phyloP scores from a whole-genome alignment of 2,797 vertebrate genomes.

The Pangasius krempfi region DNA sequence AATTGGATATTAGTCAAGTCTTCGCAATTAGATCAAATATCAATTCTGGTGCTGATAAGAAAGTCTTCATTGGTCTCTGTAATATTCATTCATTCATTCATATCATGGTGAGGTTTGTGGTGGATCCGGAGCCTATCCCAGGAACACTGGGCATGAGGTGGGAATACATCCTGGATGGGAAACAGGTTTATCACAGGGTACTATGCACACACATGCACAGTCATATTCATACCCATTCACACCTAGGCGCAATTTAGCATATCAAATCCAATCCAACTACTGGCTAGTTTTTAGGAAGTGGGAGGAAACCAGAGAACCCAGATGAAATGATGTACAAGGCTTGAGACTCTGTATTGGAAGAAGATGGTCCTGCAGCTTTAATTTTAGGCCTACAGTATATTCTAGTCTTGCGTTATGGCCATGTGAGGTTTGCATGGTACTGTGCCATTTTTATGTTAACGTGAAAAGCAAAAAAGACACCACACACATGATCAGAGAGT shows the following conservation, averaged over 20 bases:
- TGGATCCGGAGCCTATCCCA: neutral
- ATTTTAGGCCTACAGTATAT: neutral
- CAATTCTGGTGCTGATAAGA: neutral
- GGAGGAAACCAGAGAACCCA: neutral
- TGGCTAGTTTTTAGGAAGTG: neutral
- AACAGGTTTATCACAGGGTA: neutral
- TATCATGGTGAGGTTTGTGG: neutral
- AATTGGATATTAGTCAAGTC: neutral
- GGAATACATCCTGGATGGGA: neutral
- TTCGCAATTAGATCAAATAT: neutral
- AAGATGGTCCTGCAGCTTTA: neutral
- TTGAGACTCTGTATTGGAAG: neutral
- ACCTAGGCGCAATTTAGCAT: neutral
- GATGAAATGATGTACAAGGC: neutral
- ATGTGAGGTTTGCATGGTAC: neutral
- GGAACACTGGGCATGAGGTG: neutral
- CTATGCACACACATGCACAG: neutral
- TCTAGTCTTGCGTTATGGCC: neutral
- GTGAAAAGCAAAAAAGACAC: neutral
- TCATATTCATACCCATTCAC: neutral
- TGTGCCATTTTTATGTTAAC: neutral
- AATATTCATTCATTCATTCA: neutral
- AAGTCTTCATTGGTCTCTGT: neutral
- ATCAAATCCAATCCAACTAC: neutral
- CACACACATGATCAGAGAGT: conserved; percentile 14